A percentile compares a stretch with the other conserved stretches of the same genome.
These are phyloP conservation scores for Trididemnum miniatum DNA, from an alignment of 23 tunicate species.

Conservation along the genomic window DNA sequence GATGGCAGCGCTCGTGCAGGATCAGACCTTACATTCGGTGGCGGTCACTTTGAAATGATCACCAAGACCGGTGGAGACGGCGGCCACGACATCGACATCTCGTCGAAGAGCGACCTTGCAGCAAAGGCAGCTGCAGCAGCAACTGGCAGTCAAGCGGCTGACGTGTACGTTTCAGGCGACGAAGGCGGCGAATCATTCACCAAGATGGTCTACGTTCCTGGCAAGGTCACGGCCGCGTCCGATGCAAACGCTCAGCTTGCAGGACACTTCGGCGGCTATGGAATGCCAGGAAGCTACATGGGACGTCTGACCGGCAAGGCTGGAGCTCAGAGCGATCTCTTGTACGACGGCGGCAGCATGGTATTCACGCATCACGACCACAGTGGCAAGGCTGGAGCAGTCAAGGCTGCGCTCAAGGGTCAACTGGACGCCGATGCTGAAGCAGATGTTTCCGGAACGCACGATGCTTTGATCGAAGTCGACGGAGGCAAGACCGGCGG, in stretches of 20 bases:
- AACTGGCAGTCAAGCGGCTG: background rate
- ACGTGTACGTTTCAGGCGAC: background rate
- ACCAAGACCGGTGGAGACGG: background rate
- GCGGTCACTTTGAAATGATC: background rate
- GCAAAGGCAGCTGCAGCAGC: background rate
- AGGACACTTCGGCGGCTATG: background rate
- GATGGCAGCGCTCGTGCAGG: background rate
- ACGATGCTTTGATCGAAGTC: background rate
- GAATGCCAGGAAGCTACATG: background rate
- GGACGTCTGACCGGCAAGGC: background rate
- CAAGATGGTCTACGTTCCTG: background rate
- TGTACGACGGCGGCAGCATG: background rate
- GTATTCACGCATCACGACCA: background rate
- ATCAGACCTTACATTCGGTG: background rate
- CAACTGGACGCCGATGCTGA: background rate
- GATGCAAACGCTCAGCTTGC: background rate
- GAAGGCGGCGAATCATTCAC: background rate
- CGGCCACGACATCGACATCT: background rate
- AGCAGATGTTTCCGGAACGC: background rate
- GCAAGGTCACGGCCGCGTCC: background rate
- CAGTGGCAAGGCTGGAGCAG: background rate
- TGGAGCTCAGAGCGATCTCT: background rate
- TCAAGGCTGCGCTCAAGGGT: background rate
- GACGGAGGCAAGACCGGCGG: background rate
- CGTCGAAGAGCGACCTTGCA: background rate